Evolutionary conservation across 2,797 vertebrate genomes (phyloP), one percentile per base, ranked within the genome.

Genomic region (Kryptopterus vitreolus): DNA sequence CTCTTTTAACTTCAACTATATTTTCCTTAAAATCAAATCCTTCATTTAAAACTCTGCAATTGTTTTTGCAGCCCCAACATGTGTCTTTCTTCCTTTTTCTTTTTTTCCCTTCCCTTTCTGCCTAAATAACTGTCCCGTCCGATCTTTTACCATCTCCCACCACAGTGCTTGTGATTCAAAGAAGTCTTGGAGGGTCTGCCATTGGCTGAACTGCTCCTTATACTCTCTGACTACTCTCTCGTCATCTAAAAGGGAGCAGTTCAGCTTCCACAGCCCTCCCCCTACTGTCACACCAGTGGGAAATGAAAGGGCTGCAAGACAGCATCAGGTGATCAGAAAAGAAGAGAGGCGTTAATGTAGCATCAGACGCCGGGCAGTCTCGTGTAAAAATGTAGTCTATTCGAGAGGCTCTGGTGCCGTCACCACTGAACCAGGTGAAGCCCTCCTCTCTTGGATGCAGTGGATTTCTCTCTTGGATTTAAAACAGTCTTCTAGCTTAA

Each of bases 401-500:
- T 33, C 61, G 57, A 58, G 26, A 57, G 61, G 79, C 33, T 76
- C 61, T 80, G 65, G 78, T 62, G 1, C 81, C 73, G 1, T 88
- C 83, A 82, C 81, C 66, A 86, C 82, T 86, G 43, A 75, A 31
- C 81, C 86, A 85, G 33, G 84, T 87, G 80, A 82, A 82, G 29
- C 85, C 84, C 52, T 81, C 81, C n/a, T n/a, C n/a, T n/a, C n/a
- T n/a, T n/a, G n/a, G n/a, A n/a, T n/a, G n/a, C n/a, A n/a, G n/a
- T n/a, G n/a, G n/a, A n/a, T n/a, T n/a, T n/a, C 78, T 86, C 83
- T 77, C 62, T 77, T 1, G 77, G 79, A 85, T 87, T 76, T 87
- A 86, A 86, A 70, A 76, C 31, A 58, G 71, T 76, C 74, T 0
- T 50, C 74, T 59, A 75, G 2, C 5, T 83, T 86, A 83, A 88